Percentiles rank a stretch among this genome's conserved stretches.
phyloP scores from a whole-genome alignment of 2,888 invertebrate species.

The Melinaea menophilus region DNA sequence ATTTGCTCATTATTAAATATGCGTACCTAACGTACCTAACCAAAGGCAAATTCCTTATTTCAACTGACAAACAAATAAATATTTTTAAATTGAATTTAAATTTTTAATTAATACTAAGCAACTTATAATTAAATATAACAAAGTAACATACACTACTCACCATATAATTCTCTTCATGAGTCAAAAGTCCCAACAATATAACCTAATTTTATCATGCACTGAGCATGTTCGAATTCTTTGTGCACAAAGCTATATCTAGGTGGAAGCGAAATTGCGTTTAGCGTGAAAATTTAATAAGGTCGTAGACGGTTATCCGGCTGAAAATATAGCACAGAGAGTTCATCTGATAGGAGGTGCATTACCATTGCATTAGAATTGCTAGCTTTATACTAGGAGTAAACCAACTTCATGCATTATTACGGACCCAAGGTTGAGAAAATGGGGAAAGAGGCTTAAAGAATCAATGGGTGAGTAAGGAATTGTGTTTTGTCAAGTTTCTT shows the following conservation, averaged over 20 bases:
- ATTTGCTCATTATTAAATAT: background rate
- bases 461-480: conserved; percentile 11
- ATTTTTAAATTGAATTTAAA: background rate
- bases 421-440: conserved; percentile 6
- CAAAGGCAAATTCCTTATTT: background rate
- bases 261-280: conserved; percentile 40
- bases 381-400: conserved; percentile 23
- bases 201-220: conserved; percentile 5
- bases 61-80: background rate
- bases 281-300: conserved; percentile 58
- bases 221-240: background rate
- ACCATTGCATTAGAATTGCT: conserved; percentile 32
- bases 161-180: background rate
- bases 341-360: conserved; percentile 31
- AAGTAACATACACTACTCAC: background rate
- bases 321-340: conserved; percentile 32
- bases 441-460: conserved; percentile 15
- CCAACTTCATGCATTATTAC: conserved; percentile 21
- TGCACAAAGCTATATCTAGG: conserved; percentile 9
- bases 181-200: conserved; percentile 2
- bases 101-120: background rate
- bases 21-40: background rate
- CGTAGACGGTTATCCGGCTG: conserved; percentile 25
- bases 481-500: conserved; percentile 6
- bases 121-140: background rate